Evolutionary conservation across 1,140 invertebrate genomes (phyloP), one percentile per base, ranked within the genome.

Genomic region (Sesamia nonagrioides): DNA sequence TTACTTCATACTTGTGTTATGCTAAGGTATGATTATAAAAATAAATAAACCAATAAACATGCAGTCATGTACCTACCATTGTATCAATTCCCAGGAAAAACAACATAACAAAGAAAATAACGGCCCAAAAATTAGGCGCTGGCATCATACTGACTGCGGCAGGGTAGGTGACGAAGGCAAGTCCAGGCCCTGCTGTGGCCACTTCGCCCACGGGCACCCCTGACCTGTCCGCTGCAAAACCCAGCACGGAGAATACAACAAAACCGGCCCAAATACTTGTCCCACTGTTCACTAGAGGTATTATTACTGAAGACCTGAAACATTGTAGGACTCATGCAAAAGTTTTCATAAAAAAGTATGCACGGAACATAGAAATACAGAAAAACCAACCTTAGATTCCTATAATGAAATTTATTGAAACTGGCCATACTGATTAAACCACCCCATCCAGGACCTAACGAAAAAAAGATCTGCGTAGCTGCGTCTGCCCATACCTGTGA

Each of bases 241-340:
- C 99, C 11, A 99, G 95, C 69, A 98, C 98, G 0, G 98, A 98
- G 95, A 99, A 99, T 21, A 99, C 98, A 4, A 99, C 98, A 86
- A 99, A 98, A 0, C 98, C 98, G 17, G 98, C 98, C 95, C 98
- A 98, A 77, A 99, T 97, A 90, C 98, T 99, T 0, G 98, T 99
- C 21, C 97, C 97, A 84, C 97, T 97, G 93, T 99, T 99, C 1
- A 99, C 96, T 8, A 97, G 88, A 0, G 97, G 96, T 54, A 97
- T 97, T 72, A 97, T 91, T 82, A 97, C 95, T 78, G 97, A 97
- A 89, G 98, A 98, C 72, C 97, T 97, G 91, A 35, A 91, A 93
- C 33, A 35, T 42, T 33, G 58, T 54, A 40, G 5, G 2, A 17
- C 35, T 56, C 18, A 17, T n/a, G 50, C 17, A 9, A n/a, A 40